phyloP scores from a whole-genome alignment of 1,140 invertebrate genomes.

The Zophobas morio region DNA sequence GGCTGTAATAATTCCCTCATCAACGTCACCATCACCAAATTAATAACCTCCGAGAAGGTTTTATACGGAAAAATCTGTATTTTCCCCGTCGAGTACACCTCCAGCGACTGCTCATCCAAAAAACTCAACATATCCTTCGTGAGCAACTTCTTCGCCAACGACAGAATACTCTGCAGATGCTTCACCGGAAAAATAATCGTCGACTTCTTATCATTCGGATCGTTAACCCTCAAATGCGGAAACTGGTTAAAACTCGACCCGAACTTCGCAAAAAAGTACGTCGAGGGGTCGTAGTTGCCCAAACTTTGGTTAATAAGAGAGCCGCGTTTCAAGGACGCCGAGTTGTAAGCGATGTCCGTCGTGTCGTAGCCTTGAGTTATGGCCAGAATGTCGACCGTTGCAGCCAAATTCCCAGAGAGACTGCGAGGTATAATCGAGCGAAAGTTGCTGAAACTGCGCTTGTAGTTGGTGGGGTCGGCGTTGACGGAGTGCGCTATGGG shows the following conservation, averaged over 20 bases:
- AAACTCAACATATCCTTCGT: slow-evolving; percentile 86
- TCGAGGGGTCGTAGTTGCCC: slow-evolving; percentile 83
- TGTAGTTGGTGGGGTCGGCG: slow-evolving; percentile 65
- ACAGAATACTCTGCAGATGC: slow-evolving; percentile 84
- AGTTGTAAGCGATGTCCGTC: slow-evolving; percentile 59
- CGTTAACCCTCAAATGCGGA: slow-evolving; percentile 81
- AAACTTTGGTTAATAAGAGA: slow-evolving; percentile 77
- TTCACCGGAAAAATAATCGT: slow-evolving; percentile 79
- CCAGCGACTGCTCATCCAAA: slow-evolving; percentile 87
- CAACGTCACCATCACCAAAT: slow-evolving; percentile 93
- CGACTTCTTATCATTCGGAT: slow-evolving; percentile 71
- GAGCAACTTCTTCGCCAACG: slow-evolving; percentile 89
- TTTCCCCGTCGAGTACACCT: slow-evolving; percentile 74
- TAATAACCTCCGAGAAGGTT: slow-evolving; percentile 95
- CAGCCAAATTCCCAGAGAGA: slow-evolving; percentile 86
- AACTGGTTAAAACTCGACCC: slow-evolving; percentile 94
- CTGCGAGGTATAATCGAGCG: slow-evolving; percentile 93
- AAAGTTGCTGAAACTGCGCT: slow-evolving; percentile 79
- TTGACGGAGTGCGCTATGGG: slow-evolving; percentile 70
- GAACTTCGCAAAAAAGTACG: slow-evolving; percentile 92
- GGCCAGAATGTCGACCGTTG: slow-evolving; percentile 69
- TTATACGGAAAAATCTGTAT: slow-evolving; percentile 88
- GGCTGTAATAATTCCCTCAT: slow-evolving; percentile 92
- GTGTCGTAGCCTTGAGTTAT: slow-evolving; percentile 60
- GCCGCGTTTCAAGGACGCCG: slow-evolving; percentile 62